Conservation (phyloP, 2,113 vertebrate genomes). For the Tyto alba region DNA sequence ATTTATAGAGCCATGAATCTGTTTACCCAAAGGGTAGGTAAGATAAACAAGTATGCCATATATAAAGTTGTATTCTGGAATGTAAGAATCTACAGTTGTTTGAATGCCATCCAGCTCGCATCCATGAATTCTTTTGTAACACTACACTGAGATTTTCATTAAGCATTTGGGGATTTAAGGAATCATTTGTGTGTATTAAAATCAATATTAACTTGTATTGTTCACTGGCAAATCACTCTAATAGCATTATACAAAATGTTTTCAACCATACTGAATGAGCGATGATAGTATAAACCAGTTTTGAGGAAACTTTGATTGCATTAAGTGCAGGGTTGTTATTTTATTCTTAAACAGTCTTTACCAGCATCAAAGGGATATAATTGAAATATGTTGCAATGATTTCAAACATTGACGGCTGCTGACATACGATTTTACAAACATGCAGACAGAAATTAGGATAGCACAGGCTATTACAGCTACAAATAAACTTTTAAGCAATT, state of each 20-base stretch:
- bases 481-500: constrained; percentile 51
- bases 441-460: constrained; percentile 7
- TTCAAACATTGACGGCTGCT: constrained; percentile 45
- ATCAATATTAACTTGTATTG: constrained; percentile 18
- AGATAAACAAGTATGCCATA: neutral
- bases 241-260: constrained; percentile 3
- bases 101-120: neutral
- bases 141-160: neutral
- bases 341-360: constrained; percentile 23
- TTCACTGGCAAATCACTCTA: constrained; percentile 14
- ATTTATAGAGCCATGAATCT: neutral
- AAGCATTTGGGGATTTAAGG: neutral
- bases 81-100: neutral
- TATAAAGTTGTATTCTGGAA: neutral
- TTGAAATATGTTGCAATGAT: constrained; percentile 16
- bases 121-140: neutral
- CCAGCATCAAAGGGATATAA: constrained; percentile 31
- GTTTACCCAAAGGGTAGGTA: neutral
- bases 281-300: constrained; percentile 47
- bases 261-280: neutral
- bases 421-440: constrained; percentile 42
- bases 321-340: constrained; percentile 35
- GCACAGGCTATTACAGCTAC: constrained; percentile 14
- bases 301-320: constrained; percentile 47
- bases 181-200: constrained; percentile 2